phyloP scores from a whole-genome alignment of 2,113 vertebrate species.

The Hemichromis elongatus region DNA sequence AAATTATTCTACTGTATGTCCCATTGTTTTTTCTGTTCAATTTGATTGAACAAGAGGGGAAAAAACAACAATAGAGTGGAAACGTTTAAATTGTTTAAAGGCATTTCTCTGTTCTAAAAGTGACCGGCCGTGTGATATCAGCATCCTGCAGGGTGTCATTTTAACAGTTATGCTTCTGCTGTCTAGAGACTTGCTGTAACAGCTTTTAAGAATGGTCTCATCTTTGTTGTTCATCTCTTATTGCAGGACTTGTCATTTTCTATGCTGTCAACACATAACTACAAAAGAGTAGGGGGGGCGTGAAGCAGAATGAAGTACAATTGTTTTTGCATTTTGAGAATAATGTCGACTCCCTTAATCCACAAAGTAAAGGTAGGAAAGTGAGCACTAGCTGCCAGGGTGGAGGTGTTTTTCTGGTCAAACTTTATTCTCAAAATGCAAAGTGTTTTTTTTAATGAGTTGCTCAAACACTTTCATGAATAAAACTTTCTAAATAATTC shows the following conservation, averaged over 20 bases:
- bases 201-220: neutral
- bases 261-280: neutral
- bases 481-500: neutral
- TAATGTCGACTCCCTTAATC: neutral
- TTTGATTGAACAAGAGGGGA: neutral
- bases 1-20: conserved; percentile 16
- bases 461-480: neutral
- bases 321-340: neutral
- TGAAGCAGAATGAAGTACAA: neutral
- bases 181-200: neutral
- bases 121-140: neutral
- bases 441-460: neutral
- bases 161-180: neutral
- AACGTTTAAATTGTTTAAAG: neutral
- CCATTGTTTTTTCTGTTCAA: neutral
- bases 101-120: neutral
- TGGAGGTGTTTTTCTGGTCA: neutral
- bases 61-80: neutral
- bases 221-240: neutral
- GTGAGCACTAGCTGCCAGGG: neutral
- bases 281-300: neutral
- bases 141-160: neutral
- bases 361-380: neutral
- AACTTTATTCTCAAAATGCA: neutral
- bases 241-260: neutral